These are phyloP conservation scores for Zophobas morio DNA, from an alignment of 1,140 invertebrate genomes.

Conservation along the genomic window DNA sequence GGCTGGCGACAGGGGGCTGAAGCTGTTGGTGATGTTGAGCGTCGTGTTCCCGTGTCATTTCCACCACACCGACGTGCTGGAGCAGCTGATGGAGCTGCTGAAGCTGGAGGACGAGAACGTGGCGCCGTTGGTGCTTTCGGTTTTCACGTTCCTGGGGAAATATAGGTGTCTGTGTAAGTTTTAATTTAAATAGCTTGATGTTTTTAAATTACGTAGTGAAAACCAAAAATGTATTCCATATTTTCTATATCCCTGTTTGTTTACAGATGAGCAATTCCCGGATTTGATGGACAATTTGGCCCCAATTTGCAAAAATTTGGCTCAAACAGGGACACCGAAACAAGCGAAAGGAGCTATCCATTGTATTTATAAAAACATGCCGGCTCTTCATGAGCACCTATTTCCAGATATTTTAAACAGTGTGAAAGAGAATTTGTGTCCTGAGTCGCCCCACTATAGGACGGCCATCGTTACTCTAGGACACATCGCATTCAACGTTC, in stretches of 20 bases:
- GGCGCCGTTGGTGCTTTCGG: slow-evolving; percentile 85
- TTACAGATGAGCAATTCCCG: slow-evolving; percentile 80
- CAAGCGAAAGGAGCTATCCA: slow-evolving; percentile 97
- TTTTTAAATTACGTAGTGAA: too few species aligned
- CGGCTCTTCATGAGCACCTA: slow-evolving; percentile 83
- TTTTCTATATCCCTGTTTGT: neutral
- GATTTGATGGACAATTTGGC: slow-evolving; percentile 81
- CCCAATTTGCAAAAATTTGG: slow-evolving; percentile 89
- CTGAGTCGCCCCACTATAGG: slow-evolving; percentile 88
- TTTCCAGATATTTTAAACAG: slow-evolving; percentile 91
- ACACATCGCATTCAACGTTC: slow-evolving; percentile 93
- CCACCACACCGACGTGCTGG: slow-evolving; percentile 87
- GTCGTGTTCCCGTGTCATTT: slow-evolving; percentile 95
- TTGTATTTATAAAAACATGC: slow-evolving; percentile 91
- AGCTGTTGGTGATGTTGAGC: slow-evolving; percentile 86
- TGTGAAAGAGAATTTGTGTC: slow-evolving; percentile 81
- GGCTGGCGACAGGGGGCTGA: slow-evolving; percentile 86
- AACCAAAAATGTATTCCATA: too few species aligned
- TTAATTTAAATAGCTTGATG: slow-evolving; percentile 24
- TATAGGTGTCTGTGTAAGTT: slow-evolving; percentile 83
- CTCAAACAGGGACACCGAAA: slow-evolving; percentile 90
- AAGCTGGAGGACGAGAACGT: slow-evolving; percentile 86
- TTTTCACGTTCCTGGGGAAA: slow-evolving; percentile 91
- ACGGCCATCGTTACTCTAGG: slow-evolving; percentile 95
- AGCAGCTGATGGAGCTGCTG: slow-evolving; percentile 84